These are phyloP conservation scores for Elgaria multicarinata DNA, from an alignment of 2,113 vertebrate genomes.

Conservation along the genomic window DNA sequence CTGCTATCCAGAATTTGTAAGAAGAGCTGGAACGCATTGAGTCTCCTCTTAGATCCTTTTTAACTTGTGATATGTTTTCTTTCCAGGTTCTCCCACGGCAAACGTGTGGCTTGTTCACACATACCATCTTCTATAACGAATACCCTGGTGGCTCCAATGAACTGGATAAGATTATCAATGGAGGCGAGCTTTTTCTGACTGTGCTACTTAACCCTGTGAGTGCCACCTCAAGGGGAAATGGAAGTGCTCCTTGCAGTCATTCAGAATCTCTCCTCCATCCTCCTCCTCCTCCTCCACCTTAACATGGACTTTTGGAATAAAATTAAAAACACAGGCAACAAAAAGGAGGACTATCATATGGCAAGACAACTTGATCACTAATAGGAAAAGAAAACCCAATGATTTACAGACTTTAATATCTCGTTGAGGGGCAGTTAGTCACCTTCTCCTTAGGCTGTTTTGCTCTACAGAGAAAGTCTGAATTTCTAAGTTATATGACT, in stretches of 20 bases:
- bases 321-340: not conserved
- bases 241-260: not conserved
- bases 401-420: not conserved
- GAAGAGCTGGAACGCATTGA: not conserved
- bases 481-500: not conserved
- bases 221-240: constrained; percentile 3
- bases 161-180: constrained; percentile 96
- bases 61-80: not conserved
- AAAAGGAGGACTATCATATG: not conserved
- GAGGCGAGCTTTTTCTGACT: constrained; percentile 96
- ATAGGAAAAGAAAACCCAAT: not conserved
- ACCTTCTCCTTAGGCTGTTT: no score
- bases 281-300: not conserved
- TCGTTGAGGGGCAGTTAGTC: not conserved
- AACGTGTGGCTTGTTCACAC: constrained; percentile 97
- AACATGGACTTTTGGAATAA: not conserved
- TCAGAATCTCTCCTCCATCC: not conserved
- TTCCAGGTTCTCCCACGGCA: constrained; percentile 92
- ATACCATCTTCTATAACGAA: constrained; percentile 98
- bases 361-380: not conserved
- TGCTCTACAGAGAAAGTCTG: not conserved
- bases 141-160: constrained; percentile 94
- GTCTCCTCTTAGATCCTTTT: not conserved
- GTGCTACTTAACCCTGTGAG: constrained; percentile 96
- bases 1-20: not conserved